Conservation (phyloP, 1,140 invertebrate species). For the Eriocheir sinensis region DNA sequence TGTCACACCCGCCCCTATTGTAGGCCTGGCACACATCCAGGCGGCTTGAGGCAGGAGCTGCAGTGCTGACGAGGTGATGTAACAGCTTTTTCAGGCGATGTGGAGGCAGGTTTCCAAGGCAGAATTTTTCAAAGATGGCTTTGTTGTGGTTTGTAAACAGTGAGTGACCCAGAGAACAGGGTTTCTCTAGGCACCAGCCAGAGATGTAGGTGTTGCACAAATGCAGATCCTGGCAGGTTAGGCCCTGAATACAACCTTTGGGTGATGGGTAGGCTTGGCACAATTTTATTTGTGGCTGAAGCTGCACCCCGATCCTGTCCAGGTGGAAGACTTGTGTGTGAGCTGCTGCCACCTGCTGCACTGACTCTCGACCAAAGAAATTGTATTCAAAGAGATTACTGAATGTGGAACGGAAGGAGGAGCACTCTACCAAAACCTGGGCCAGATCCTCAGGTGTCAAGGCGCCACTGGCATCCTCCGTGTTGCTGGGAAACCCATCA, state of each 20-base stretch:
- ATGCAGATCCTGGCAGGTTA: constrained; percentile 29
- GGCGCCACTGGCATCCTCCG: background rate
- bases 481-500: background rate
- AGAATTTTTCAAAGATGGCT: background rate
- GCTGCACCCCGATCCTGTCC: background rate
- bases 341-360: background rate
- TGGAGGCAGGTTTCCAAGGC: background rate
- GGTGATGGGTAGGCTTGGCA: constrained; percentile 2
- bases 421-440: background rate
- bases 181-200: background rate
- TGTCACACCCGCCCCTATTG: constrained; percentile 18
- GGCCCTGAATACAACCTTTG: background rate
- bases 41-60: background rate
- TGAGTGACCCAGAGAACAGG: constrained; percentile 33
- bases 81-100: background rate
- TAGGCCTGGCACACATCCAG: constrained; percentile 53
- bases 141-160: constrained; percentile 55
- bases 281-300: constrained; percentile 27
- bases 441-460: background rate
- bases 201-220: constrained; percentile 41
- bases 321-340: background rate
- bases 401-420: background rate
- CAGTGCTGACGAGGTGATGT: background rate
- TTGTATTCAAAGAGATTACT: background rate
- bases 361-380: background rate